Evolutionary conservation across 1,140 invertebrate species (phyloP), one percentile per base, ranked within the genome.

Genomic region (Drosophila subpulchrella): DNA sequence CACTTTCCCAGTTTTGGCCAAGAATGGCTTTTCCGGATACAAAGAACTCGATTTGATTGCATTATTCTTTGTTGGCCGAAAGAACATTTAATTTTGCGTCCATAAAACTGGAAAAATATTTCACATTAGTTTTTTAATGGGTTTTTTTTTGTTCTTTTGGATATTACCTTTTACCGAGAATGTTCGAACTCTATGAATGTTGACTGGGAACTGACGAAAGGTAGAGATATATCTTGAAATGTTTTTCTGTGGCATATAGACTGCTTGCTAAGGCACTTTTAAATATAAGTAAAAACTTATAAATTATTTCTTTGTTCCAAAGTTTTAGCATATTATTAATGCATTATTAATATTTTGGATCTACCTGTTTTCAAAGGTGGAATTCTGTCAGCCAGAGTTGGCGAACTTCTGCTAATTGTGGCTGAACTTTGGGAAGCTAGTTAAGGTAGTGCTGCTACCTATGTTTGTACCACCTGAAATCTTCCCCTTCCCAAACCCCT

Each of bases 401-500:
- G 15, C 32, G 27, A 38, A 38, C 17, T 54, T 12, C 57, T 12
- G 57, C 44, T 59, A 59, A 59, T 59, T 47, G 44, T 48, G 42
- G 24, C 24, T 11, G 13, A 55, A 15, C 17, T 11, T 46, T 7
- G 36, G 10, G 41, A 13, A 42, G 41, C 41, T 20, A 11, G 17
- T 24, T 34, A 38, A 24, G 12, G 20, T 12, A 10, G 44, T 47
- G 44, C 44, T 47, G 44, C 44, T 20, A 44, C 36, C n/a, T 27
- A 27, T 3, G 27, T 27, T 27, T 27, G 27, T 5, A 27, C 27
- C 27, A 27, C 4, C 20, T 20, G 1, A 32, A 32, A n/a, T n/a
- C n/a, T n/a, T n/a, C 10, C 6, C 24, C 4, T 2, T 11, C 6
- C 56, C 27, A n/a, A 27, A 36, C 20, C 27, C 39, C 56, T 20